Evolutionary conservation across 1,140 invertebrate genomes (phyloP).

Genomic region (Drosophila tropicalis): DNA sequence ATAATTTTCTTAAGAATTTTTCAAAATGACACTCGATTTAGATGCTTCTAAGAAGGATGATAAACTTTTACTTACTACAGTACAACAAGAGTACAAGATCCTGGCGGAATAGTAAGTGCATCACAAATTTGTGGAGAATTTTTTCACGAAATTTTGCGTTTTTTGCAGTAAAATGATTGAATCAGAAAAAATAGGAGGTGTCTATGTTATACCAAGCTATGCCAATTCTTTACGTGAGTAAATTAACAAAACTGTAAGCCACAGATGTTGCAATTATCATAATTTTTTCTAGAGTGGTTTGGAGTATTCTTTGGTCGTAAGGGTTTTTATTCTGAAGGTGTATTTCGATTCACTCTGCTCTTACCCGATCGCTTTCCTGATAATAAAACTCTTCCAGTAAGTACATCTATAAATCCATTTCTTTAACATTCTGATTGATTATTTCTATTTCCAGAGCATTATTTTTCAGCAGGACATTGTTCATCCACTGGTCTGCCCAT

Average conservation of each 20-base stretch:
- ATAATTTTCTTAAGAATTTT: constrained; percentile 1
- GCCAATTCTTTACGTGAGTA: constrained; percentile 87
- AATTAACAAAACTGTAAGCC: constrained; percentile 64
- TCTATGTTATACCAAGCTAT: constrained; percentile 96
- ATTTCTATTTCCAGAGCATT: constrained; percentile 86
- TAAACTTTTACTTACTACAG: constrained; percentile 82
- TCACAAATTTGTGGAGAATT: neutral
- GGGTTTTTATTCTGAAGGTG: constrained; percentile 93
- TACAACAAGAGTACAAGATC: constrained; percentile 90
- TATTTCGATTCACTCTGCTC: constrained; percentile 94
- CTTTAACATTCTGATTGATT: neutral
- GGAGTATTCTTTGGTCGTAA: constrained; percentile 95
- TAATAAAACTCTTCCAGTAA: constrained; percentile 88
- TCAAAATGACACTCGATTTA: constrained; percentile 71
- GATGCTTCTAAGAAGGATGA: constrained; percentile 72
- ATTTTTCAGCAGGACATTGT: constrained; percentile 93
- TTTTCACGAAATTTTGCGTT: constrained; percentile 9
- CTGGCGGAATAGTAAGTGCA: constrained; percentile 90
- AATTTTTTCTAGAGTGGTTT: constrained; percentile 90
- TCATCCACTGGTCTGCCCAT: constrained; percentile 93
- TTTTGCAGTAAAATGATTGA: constrained; percentile 91
- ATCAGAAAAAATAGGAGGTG: constrained; percentile 92
- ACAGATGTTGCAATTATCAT: neutral
- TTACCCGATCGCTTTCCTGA: constrained; percentile 95
- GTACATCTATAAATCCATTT: neutral